These are phyloP conservation scores for Pogonocherus hispidulus DNA, from an alignment of 2,888 invertebrate species.

Conservation along the genomic window DNA sequence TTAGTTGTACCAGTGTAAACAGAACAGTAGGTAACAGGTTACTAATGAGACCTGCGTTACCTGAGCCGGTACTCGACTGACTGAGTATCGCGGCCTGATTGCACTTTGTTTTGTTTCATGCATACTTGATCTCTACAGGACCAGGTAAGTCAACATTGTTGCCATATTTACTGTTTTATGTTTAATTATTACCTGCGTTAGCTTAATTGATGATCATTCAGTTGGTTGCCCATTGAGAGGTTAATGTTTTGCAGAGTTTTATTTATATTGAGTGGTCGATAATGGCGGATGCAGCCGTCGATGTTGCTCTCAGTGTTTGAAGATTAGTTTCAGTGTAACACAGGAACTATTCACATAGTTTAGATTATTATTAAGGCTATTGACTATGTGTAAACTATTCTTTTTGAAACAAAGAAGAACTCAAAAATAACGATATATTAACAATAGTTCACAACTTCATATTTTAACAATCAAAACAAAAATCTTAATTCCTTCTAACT, in stretches of 20 bases:
- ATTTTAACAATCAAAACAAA: too few species aligned
- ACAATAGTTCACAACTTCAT: too few species aligned
- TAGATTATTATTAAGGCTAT: too few species aligned
- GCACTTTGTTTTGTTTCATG: slow-evolving; percentile 67
- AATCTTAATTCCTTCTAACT: too few species aligned
- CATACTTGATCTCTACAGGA: slow-evolving; percentile 61
- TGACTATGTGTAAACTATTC: too few species aligned
- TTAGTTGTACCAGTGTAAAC: slow-evolving; percentile 25
- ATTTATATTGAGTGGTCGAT: neutral
- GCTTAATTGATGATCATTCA: slow-evolving; percentile 20
- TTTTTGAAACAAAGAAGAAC: too few species aligned
- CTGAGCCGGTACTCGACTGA: slow-evolving; percentile 50
- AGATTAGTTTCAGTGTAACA: too few species aligned
- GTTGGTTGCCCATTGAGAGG: slow-evolving; percentile 16
- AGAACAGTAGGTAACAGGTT: slow-evolving; percentile 41
- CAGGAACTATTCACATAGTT: too few species aligned
- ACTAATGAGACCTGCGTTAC: slow-evolving; percentile 41
- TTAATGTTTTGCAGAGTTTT: neutral
- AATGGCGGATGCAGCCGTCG: neutral
- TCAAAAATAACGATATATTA: too few species aligned
- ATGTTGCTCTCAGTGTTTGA: neutral
- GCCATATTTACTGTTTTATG: slow-evolving; percentile 52
- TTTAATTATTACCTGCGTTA: slow-evolving; percentile 36
- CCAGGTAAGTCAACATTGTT: slow-evolving; percentile 61
- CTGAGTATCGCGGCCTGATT: slow-evolving; percentile 66